phyloP scores from a whole-genome alignment of 2,113 vertebrate genomes.

The Naja naja region DNA sequence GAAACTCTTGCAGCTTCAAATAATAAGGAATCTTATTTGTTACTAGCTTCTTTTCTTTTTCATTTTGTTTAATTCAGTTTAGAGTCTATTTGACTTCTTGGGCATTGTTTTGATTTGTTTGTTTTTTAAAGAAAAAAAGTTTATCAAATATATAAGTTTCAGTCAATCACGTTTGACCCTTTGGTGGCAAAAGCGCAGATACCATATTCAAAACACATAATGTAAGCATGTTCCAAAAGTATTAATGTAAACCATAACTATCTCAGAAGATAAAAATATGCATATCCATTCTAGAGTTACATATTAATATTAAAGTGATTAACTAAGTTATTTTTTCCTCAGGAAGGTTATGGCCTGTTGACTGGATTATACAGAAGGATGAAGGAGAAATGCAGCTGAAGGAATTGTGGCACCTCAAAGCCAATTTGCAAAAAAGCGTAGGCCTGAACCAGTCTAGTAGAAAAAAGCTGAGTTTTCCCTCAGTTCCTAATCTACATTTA shows the following conservation, averaged over 20 bases:
- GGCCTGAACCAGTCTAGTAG: background rate
- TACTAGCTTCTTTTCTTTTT: constrained; percentile 1
- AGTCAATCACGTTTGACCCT: constrained; percentile 2
- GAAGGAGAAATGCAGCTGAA: background rate
- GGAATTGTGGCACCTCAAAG: background rate
- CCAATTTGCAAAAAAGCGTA: background rate
- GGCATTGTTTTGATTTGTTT: background rate
- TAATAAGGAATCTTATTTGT: constrained; percentile 1
- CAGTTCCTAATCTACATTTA: background rate
- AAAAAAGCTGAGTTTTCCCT: background rate
- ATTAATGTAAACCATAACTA: background rate
- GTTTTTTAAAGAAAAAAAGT: constrained; percentile 28
- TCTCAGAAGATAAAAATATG: background rate
- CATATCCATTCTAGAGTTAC: background rate
- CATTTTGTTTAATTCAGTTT: background rate
- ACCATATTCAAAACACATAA: background rate
- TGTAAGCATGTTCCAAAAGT: background rate
- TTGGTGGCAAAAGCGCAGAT: background rate
- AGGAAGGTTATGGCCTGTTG: background rate
- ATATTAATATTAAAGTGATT: background rate
- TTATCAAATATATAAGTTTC: constrained; percentile 18
- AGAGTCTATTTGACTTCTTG: background rate
- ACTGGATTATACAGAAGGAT: background rate
- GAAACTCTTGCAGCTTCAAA: background rate
- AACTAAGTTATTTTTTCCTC: background rate